Base-by-base conservation (phyloP, 2,888 invertebrate species). In the Patella caerulea region DNA sequence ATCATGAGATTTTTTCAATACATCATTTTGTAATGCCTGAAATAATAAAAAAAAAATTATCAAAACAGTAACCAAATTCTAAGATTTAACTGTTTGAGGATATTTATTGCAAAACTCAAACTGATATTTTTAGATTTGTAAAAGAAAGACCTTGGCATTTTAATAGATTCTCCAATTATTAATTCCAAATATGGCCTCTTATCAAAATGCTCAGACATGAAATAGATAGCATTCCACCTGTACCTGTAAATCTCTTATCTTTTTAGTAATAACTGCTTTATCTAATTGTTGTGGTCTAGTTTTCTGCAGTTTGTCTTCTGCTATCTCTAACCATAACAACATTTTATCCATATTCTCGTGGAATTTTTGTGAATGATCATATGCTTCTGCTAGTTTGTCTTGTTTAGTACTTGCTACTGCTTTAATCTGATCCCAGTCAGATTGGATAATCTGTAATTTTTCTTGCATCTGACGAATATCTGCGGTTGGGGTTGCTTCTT, bases 1-100 rank as follows among this genome's bases (percentile, higher is more conserved):
- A 92, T 98, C 98, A 14, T 97, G 97, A 17, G 96, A 96, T 88
- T 96, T 96, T 91, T 97, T 96, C 95, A 97, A 96, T 0, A 98
- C 95, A 87, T 98, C 98, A 88, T 97, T 97, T 86, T 97, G 94
- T 93, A 98, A 96, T 73, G 94, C 85, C 88, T 91, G 83, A 11
- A 76, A 83, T 76, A 52, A 24, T n/a, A 59, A 34, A 4, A 0
- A 65, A 19, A n/a, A 17, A 7, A 3, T 56, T 56, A 0, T 34
- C 5, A 34, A 34, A 34, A 7, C 7, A 45, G 45, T 45, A 52
- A 72, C 11, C 14, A 15, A 7, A 19, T 19, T 72, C 34, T 11
- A 15, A 24, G n/a, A 72, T 24, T 29, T 7, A 72, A 72, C 17
- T 12, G 4, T 45, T 52, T 29, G 4, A 34, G n/a, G n/a, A 29